Percentiles rank a stretch among this genome's conserved stretches.
Conservation (phyloP, 1,140 invertebrate genomes). For the Adelges cooleyi region DNA sequence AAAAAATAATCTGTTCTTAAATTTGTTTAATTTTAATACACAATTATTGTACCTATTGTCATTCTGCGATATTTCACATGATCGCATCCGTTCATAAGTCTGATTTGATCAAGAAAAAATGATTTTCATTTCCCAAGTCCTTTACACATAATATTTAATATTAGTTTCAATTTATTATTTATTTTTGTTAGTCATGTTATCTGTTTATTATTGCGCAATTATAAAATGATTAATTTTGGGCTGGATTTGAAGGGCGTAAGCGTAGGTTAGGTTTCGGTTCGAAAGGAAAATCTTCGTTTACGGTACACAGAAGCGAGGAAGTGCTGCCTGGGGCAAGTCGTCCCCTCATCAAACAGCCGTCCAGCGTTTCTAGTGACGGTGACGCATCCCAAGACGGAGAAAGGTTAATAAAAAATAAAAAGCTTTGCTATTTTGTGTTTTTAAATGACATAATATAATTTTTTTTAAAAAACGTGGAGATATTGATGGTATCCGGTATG, state of each 20-base stretch:
- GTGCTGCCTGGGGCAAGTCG: slow-evolving; percentile 75
- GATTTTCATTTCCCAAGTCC: too few species aligned
- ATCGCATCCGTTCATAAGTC: too few species aligned
- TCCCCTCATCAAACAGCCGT: slow-evolving; percentile 62
- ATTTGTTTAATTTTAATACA: too few species aligned
- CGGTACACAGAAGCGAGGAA: slow-evolving; percentile 90
- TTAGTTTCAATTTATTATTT: too few species aligned
- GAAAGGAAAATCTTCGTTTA: slow-evolving; percentile 86
- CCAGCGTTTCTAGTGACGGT: slow-evolving; percentile 83
- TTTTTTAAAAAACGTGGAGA: not conserved
- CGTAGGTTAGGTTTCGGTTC: slow-evolving; percentile 88
- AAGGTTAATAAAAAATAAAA: slow-evolving; percentile 48
- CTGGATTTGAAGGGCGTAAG: slow-evolving; percentile 62
- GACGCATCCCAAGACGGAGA: slow-evolving; percentile 71
- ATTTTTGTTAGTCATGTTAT: too few species aligned
- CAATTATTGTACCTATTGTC: too few species aligned
- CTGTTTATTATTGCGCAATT: not conserved
- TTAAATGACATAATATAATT: not conserved
- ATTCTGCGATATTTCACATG: too few species aligned
- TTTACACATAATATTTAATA: too few species aligned
- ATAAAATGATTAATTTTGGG: slow-evolving; percentile 24
- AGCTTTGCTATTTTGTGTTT: not conserved
- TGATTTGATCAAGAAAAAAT: too few species aligned
- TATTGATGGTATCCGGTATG: slow-evolving; percentile 21
- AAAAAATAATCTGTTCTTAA: too few species aligned